phyloP scores from a whole-genome alignment of 2,888 invertebrate species.

The Drosophila glabriapex region DNA sequence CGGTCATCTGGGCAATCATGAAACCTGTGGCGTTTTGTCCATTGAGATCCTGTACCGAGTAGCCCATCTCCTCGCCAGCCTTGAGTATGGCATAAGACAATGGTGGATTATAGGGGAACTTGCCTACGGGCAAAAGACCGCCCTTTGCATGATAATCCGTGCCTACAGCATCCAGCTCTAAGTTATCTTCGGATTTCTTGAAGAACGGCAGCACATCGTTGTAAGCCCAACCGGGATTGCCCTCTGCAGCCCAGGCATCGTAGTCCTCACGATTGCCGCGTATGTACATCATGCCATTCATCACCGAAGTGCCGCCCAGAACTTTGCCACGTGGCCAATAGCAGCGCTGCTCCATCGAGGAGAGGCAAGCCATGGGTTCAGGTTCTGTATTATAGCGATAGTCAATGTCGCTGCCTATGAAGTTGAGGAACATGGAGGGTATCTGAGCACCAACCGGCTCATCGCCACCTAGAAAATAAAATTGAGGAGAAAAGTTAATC shows the following conservation, averaged over 20 bases:
- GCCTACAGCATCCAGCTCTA: conserved; percentile 90
- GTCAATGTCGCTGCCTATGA: conserved; percentile 94
- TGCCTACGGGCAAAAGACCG: conserved; percentile 91
- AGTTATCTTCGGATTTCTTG: conserved; percentile 93
- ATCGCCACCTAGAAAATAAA: conserved; percentile 88
- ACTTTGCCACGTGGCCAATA: conserved; percentile 96
- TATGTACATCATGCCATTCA: conserved; percentile 99
- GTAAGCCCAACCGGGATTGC: conserved; percentile 95
- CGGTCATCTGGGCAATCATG: conserved; percentile 94
- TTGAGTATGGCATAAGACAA: conserved; percentile 91
- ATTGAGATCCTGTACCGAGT: conserved; percentile 91
- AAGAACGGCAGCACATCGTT: conserved; percentile 96
- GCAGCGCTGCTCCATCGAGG: conserved; percentile 88
- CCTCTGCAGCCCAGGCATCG: conserved; percentile 94
- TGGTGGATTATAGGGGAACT: conserved; percentile 95
- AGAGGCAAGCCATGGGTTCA: conserved; percentile 91
- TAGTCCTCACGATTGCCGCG: conserved; percentile 94
- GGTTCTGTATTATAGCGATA: conserved; percentile 95
- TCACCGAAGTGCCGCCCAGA: conserved; percentile 95
- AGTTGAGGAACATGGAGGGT: conserved; percentile 95
- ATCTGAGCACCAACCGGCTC: conserved; percentile 95
- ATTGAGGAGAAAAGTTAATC: background rate
- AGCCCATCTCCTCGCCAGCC: conserved; percentile 92
- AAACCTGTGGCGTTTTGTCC: conserved; percentile 93
- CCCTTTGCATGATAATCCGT: conserved; percentile 91